These are phyloP conservation scores for Cheilosia variabilis DNA, from an alignment of 2,888 invertebrate genomes.

Conservation along the genomic window DNA sequence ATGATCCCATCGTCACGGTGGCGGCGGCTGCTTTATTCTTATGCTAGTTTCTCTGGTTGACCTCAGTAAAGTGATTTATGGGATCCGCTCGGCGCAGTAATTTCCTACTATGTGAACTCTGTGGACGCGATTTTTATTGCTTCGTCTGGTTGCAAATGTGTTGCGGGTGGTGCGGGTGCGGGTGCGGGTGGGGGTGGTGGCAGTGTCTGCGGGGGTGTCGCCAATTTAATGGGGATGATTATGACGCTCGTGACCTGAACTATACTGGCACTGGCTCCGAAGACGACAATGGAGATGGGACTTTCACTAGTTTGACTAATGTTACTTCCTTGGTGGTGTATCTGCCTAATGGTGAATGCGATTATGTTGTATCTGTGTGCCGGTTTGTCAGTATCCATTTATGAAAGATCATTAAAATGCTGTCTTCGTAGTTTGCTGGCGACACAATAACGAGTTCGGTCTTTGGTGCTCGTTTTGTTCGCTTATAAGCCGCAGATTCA, in stretches of 20 bases:
- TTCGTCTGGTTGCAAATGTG: not conserved
- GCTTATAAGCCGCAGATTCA: conserved; percentile 59
- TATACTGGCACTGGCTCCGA: conserved; percentile 43
- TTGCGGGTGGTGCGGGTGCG: too few relatives aligned
- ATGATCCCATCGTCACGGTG: conserved; percentile 55
- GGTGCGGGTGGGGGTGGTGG: conserved; percentile 1
- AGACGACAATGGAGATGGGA: conserved; percentile 53
- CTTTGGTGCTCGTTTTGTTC: conserved; percentile 49
- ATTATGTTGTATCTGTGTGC: conserved; percentile 65
- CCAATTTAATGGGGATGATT: conserved; percentile 77
- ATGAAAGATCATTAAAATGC: conserved; percentile 71
- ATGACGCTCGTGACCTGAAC: conserved; percentile 57
- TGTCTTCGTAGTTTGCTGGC: conserved; percentile 40
- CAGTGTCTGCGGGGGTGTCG: conserved; percentile 58
- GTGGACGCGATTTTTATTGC: conserved; percentile 43
- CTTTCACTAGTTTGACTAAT: conserved; percentile 67
- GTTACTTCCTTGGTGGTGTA: conserved; percentile 30
- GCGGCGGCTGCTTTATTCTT: conserved; percentile 65
- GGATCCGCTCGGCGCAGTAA: conserved; percentile 46
- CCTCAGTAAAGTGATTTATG: conserved; percentile 53
- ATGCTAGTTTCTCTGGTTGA: conserved; percentile 48
- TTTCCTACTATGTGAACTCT: conserved; percentile 42
- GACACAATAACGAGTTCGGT: conserved; percentile 45
- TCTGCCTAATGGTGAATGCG: conserved; percentile 60
- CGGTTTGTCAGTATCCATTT: conserved; percentile 70